Evolutionary conservation across 1,140 invertebrate genomes (phyloP), one percentile per base, ranked within the genome.

Genomic region (Coenobita brevimanus): DNA sequence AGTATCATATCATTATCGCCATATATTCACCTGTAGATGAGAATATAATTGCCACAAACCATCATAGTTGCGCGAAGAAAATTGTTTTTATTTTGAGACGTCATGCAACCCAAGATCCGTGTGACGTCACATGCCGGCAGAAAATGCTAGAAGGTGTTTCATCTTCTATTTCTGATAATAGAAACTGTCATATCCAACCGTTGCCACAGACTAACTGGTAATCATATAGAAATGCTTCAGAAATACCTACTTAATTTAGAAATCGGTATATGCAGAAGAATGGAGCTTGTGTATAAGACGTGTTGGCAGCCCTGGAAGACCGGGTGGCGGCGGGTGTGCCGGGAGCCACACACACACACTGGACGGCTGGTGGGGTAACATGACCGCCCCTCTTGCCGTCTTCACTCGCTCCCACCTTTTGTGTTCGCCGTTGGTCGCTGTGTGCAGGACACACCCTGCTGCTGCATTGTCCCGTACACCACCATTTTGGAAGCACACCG

Each of bases 271-370:
- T 64, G 46, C 67, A 43, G 33, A 2, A 60, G 15, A 62, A 50
- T 33, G 46, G 46, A 62, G n/a, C 4, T 46, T 36, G 41, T 27
- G 62, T 43, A 2, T 17, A 46, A 60, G 73, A n/a, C 71, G 69
- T 85, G 82, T 85, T 85, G 82, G 82, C 82, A 85, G 82, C 82
- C 82, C 82, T 85, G 82, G 50, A 76, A 60, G 17, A n/a, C 24
- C 36, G 71, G 82, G 38, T 27, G 30, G 30, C 43, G 82, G 57
- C 36, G 30, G 71, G 54, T 33, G 43, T 67, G n/a, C n/a, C 24
- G 50, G 38, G 81, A 41, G 33, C 17, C 41, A 24, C 71, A 38
- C 71, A 30, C 69, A 76, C 33, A 54, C 54, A 76, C 33, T 85
- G 82, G 57, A 75, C 57, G 71, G 69, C 54, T 8, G 82, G 50